Evolutionary conservation across 2,113 vertebrate species (phyloP), one percentile per base, ranked within the genome.

Genomic region (Vulpes lagopus): DNA sequence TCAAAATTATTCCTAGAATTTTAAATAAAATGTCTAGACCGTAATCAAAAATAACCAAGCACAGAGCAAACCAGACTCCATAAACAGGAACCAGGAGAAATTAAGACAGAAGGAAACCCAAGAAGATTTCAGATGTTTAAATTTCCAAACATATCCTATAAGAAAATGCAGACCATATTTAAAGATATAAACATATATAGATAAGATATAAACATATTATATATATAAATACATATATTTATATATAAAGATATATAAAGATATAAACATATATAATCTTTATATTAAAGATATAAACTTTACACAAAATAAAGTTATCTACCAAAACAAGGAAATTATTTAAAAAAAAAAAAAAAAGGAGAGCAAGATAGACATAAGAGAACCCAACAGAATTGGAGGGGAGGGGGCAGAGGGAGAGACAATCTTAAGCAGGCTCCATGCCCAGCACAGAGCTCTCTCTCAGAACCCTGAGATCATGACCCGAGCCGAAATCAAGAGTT

Each of bases 1-100:
- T 94, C 87, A 76, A 93, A 91, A 95, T 76, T 91, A 94, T 65
- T 76, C 87, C 87, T 43, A 89, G 30, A 69, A 35, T 83, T 64
- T 88, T 64, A 94, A 94, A 93, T 30, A 90, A 93, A 95, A 93
- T 43, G 16, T 53, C 51, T 17, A 87, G 14, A 69, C n/a, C 11
- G 69, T 65, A 93, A 91, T 76, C 8, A 71, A 96, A 71, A 71
- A 91, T 49, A 91, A 59, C 12, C 49, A 96, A 96, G 35, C 38
- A 87, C 64, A 74, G 3, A 49, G n/a, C 38, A 95, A 86, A 97
- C 14, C 25, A 78, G 32, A 64, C 38, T 89, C 90, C 38, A 35
- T 73, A 69, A 69, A 22, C 25, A 93, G 67, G 51, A 35, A 43
- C 60, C 38, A 96, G 49, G 6, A 96, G 35, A 93, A 84, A 93